These are phyloP conservation scores for Malacoraja senta DNA, from an alignment of 2,797 vertebrate species.

Conservation along the genomic window DNA sequence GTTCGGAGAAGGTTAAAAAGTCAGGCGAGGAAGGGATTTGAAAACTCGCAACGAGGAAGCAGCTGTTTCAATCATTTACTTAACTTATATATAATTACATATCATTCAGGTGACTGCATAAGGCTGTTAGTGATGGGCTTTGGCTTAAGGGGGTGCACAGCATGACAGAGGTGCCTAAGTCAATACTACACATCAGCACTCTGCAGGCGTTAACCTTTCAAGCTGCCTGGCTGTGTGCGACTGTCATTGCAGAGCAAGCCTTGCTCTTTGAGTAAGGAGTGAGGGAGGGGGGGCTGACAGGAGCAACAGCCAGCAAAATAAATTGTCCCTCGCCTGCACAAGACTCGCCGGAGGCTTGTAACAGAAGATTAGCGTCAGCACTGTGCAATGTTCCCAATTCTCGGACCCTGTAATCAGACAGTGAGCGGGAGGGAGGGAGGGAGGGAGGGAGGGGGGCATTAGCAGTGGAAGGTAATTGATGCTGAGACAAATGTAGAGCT, in stretches of 20 bases:
- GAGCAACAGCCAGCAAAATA: background rate
- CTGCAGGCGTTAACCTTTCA: background rate
- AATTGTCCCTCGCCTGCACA: background rate
- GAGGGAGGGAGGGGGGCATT: background rate
- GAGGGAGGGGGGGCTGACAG: background rate
- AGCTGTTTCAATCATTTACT: background rate
- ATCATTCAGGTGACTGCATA: background rate
- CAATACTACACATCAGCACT: background rate
- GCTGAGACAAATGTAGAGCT: background rate
- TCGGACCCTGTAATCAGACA: background rate
- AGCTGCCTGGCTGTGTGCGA: background rate
- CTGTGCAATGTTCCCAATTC: background rate
- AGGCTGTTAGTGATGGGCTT: background rate
- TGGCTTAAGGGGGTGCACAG: background rate
- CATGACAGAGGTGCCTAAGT: background rate
- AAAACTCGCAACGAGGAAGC: background rate
- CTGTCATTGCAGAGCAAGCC: background rate
- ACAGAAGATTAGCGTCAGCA: background rate
- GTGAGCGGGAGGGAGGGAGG: background rate
- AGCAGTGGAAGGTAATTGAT: background rate
- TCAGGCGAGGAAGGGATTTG: background rate
- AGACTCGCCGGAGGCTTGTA: background rate
- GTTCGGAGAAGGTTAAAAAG: background rate
- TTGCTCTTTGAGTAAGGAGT: background rate
- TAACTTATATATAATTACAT: background rate